These are phyloP conservation scores for Venturia canescens DNA, from an alignment of 1,140 invertebrate species.

Conservation along the genomic window DNA sequence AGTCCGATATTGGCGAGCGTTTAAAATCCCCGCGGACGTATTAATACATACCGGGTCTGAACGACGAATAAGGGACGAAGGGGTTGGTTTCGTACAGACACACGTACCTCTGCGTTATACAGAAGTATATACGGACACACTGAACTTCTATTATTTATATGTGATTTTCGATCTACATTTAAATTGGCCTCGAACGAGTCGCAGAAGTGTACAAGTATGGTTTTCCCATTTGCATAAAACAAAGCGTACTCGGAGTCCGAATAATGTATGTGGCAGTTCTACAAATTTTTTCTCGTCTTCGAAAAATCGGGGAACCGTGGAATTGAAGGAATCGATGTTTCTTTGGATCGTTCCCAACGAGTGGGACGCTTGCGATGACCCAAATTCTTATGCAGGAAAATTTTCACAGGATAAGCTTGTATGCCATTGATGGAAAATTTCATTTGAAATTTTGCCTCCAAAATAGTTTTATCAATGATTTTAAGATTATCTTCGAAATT, in stretches of 20 bases:
- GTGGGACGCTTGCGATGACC: too few relatives aligned
- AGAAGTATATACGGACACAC: too few relatives aligned
- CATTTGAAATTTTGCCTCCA: too few relatives aligned
- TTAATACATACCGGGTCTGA: slow-evolving; percentile 52
- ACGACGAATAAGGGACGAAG: slow-evolving; percentile 29
- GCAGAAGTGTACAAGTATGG: slow-evolving; percentile 15
- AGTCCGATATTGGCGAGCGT: slow-evolving; percentile 56
- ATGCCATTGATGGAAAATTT: too few relatives aligned
- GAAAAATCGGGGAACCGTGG: background rate
- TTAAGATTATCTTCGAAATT: too few relatives aligned
- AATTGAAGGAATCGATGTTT: background rate
- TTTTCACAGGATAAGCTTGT: too few relatives aligned
- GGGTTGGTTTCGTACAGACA: slow-evolving; percentile 2
- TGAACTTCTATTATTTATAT: slow-evolving; percentile 42
- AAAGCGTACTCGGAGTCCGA: background rate
- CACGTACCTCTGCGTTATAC: slow-evolving; percentile 10
- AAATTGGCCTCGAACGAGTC: slow-evolving; percentile 62
- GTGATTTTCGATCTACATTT: slow-evolving; percentile 64
- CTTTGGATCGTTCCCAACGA: too few relatives aligned
- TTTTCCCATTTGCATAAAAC: background rate
- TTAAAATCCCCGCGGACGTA: slow-evolving; percentile 65
- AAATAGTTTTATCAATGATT: too few relatives aligned
- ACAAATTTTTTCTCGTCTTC: background rate
- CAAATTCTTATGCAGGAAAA: too few relatives aligned
- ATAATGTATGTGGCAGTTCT: background rate